These are phyloP conservation scores for Plestiodon gilberti DNA, from an alignment of 2,113 vertebrate species.

Conservation along the genomic window DNA sequence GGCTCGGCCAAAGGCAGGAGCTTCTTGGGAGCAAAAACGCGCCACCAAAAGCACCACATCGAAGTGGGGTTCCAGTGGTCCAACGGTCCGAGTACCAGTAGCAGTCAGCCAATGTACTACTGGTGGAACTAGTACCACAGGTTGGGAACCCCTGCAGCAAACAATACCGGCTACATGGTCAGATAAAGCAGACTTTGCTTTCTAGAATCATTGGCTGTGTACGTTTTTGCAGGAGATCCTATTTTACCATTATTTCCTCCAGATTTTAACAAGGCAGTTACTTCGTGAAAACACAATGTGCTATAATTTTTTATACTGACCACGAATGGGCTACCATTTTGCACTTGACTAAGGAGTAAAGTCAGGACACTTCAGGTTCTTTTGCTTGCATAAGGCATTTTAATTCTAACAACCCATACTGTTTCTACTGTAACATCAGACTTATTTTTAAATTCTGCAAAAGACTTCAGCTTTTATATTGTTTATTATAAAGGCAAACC, in stretches of 20 bases:
- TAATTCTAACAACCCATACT: conserved; percentile 13
- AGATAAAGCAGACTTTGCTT: neutral
- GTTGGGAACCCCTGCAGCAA: too few relatives aligned
- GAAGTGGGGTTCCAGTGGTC: too few relatives aligned
- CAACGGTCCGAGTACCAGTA: too few relatives aligned
- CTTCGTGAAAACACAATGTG: neutral
- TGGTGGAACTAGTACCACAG: too few relatives aligned
- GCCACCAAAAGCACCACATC: too few relatives aligned
- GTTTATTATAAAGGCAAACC: conserved; percentile 23
- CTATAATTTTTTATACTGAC: neutral
- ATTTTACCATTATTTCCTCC: neutral
- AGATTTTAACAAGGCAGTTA: neutral
- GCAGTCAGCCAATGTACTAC: too few relatives aligned
- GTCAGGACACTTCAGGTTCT: neutral
- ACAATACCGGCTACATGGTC: too few relatives aligned
- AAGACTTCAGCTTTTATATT: conserved; percentile 23
- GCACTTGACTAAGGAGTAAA: conserved; percentile 12
- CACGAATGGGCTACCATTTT: conserved; percentile 2
- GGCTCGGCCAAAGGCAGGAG: too few relatives aligned
- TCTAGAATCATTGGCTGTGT: neutral
- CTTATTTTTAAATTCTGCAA: conserved; percentile 22
- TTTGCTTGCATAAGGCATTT: conserved; percentile 29
- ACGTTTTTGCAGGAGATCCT: neutral
- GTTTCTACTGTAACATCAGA: neutral
- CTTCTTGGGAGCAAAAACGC: too few relatives aligned